These are phyloP conservation scores for Barypeithes pellucidus DNA, from an alignment of 2,888 invertebrate species.

Conservation along the genomic window DNA sequence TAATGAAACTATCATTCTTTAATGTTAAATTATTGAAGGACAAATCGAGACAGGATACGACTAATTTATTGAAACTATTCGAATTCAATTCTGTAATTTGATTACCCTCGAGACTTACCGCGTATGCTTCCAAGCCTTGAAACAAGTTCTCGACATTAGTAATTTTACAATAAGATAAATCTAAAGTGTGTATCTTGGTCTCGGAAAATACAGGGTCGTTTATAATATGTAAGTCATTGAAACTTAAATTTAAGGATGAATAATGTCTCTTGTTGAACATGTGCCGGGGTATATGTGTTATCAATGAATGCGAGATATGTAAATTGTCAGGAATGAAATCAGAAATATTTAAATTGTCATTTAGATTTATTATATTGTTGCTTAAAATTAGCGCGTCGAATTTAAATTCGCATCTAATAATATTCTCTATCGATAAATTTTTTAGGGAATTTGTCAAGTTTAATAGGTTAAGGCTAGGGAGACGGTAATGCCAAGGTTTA, in stretches of 20 bases:
- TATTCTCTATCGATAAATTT: neutral
- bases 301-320: neutral
- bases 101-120: neutral
- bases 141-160: neutral
- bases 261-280: neutral
- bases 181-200: neutral
- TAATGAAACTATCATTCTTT: neutral
- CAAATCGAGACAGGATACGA: neutral
- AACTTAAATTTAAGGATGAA: neutral
- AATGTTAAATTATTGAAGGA: constrained; percentile 4
- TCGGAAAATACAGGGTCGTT: neutral
- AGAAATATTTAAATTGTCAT: neutral
- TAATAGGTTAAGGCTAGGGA: no score
- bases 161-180: constrained; percentile 9
- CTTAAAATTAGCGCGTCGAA: neutral
- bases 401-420: neutral
- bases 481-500: no score
- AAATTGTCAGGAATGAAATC: no score
- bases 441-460: neutral
- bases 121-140: neutral
- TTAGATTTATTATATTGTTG: neutral
- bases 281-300: neutral
- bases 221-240: neutral
- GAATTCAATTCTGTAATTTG: neutral
- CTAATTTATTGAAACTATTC: neutral